phyloP scores from a whole-genome alignment of 1,140 invertebrate genomes.

The Lasioglossum albipes region DNA sequence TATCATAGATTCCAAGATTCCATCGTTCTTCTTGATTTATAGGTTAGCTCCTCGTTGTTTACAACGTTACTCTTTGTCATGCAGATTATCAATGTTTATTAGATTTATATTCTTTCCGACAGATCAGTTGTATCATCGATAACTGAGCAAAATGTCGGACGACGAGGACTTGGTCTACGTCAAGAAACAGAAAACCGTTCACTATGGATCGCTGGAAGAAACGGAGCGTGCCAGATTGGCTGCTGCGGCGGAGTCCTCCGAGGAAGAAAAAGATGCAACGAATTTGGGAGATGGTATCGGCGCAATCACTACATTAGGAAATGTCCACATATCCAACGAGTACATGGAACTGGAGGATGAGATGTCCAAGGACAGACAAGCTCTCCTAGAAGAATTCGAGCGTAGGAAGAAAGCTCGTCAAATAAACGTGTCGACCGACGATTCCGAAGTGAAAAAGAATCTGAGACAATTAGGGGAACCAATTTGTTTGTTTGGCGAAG shows the following conservation, averaged over 20 bases:
- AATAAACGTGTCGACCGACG: conserved; percentile 96
- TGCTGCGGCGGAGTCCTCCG: conserved; percentile 75
- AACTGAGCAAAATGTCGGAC: conserved; percentile 86
- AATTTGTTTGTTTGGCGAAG: conserved; percentile 98
- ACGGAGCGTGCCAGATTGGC: conserved; percentile 84
- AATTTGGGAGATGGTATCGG: conserved; percentile 73
- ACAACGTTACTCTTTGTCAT: neutral
- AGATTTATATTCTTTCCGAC: neutral
- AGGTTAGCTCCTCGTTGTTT: neutral
- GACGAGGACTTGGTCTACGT: conserved; percentile 89
- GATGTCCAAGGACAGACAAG: conserved; percentile 92
- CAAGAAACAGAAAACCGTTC: conserved; percentile 88
- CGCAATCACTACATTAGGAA: conserved; percentile 72
- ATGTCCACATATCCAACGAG: conserved; percentile 89
- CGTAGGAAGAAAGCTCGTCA: conserved; percentile 93
- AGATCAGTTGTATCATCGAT: neutral
- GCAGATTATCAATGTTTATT: neutral
- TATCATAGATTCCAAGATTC: neutral
- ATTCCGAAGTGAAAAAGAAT: conserved; percentile 95
- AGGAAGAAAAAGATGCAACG: conserved; percentile 79
- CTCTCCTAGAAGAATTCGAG: conserved; percentile 96
- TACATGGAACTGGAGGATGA: conserved; percentile 96
- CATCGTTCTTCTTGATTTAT: neutral
- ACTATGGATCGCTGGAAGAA: conserved; percentile 94
- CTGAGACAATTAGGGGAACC: conserved; percentile 95